Evolutionary conservation across 1,140 invertebrate genomes (phyloP).

Genomic region (Pseudomyrmex flavicornis): DNA sequence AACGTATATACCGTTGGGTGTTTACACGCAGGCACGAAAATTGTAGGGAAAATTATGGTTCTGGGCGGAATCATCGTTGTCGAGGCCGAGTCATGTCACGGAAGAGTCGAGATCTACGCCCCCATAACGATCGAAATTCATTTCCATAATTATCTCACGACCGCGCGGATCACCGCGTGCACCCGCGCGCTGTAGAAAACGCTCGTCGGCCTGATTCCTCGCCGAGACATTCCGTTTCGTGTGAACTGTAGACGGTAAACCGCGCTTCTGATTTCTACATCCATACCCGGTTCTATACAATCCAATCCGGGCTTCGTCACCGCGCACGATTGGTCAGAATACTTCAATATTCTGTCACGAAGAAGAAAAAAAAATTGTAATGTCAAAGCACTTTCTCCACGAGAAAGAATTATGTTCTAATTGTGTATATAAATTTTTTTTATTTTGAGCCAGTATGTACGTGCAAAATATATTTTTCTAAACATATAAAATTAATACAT

Average conservation of each 20-base stretch:
- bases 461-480: too few species aligned
- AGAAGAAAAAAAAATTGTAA: background rate
- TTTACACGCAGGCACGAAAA: conserved; percentile 77
- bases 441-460: too few species aligned
- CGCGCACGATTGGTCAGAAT: background rate
- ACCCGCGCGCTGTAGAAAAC: conserved; percentile 17
- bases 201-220: conserved; percentile 53
- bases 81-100: conserved; percentile 70
- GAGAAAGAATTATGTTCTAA: too few species aligned
- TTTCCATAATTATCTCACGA: conserved; percentile 82
- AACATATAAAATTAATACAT: too few species aligned
- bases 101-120: conserved; percentile 71
- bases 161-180: conserved; percentile 47
- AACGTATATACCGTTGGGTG: conserved; percentile 66
- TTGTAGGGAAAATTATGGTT: conserved; percentile 72
- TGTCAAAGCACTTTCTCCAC: background rate
- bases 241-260: conserved; percentile 58
- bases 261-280: conserved; percentile 18
- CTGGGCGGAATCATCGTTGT: conserved; percentile 56
- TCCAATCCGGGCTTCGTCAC: background rate
- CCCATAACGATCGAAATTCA: conserved; percentile 79
- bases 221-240: conserved; percentile 44
- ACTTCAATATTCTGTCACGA: background rate
- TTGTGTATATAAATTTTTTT: too few species aligned
- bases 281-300: background rate